Percentiles rank a stretch among this genome's conserved stretches.
Evolutionary conservation across 2,797 vertebrate genomes (phyloP).

Genomic region (Acridotheres tristis): DNA sequence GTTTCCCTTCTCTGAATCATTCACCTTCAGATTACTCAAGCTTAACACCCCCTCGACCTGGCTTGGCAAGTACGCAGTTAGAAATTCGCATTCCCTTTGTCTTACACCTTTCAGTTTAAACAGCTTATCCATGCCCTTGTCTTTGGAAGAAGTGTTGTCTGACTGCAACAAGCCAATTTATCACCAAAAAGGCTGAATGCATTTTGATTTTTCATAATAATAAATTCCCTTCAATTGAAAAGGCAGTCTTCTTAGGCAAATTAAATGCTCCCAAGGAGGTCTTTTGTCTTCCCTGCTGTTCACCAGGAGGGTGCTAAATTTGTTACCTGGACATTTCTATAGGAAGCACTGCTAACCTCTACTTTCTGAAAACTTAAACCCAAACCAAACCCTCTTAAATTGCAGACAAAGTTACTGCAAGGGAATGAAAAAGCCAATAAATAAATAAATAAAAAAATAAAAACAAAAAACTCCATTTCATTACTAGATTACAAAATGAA

Average conservation of each 20-base stretch:
- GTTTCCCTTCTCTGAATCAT: neutral
- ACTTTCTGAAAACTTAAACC: neutral
- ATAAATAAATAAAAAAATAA: neutral
- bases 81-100: neutral
- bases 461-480: neutral
- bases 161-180: neutral
- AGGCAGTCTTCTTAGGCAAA: neutral
- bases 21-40: neutral
- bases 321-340: neutral
- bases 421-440: neutral
- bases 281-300: neutral
- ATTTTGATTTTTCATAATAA: neutral
- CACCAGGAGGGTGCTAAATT: neutral
- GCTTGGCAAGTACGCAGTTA: neutral
- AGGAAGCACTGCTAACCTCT: neutral
- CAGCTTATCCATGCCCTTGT: neutral
- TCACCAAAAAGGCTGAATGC: neutral
- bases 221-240: neutral
- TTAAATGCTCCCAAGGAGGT: neutral
- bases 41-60: neutral
- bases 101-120: neutral
- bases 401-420: neutral
- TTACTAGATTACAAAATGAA: neutral
- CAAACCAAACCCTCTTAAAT: neutral
- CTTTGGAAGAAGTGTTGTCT: neutral